phyloP scores from a whole-genome alignment of 2,113 vertebrate species.

The Clarias gariepinus region DNA sequence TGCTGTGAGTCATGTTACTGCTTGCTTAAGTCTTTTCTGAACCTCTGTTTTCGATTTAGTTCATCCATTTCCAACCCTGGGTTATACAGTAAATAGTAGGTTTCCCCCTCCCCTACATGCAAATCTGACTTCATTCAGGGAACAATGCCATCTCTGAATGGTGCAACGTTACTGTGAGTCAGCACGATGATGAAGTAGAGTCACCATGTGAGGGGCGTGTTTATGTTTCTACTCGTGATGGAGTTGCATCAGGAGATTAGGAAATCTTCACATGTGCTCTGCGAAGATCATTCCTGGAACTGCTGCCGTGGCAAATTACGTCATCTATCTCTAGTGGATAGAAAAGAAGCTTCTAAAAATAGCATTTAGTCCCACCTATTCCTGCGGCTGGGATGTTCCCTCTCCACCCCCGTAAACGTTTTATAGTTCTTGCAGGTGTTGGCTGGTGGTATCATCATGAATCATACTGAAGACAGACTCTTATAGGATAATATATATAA shows the following conservation, averaged over 20 bases:
- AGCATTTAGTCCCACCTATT: neutral
- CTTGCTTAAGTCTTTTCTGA: slow-evolving; percentile 56
- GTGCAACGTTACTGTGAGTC: neutral
- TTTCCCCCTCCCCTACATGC: neutral
- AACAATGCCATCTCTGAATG: neutral
- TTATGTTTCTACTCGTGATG: neutral
- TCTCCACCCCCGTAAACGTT: neutral
- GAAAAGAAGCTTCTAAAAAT: neutral
- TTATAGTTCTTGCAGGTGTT: too few relatives aligned
- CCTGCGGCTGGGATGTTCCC: neutral
- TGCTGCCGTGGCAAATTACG: neutral
- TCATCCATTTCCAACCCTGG: neutral
- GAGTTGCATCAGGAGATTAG: slow-evolving; percentile 13
- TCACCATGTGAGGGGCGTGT: neutral
- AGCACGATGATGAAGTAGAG: neutral
- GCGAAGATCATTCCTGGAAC: slow-evolving; percentile 7
- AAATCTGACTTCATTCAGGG: neutral
- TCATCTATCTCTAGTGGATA: neutral
- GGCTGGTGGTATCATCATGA: neutral
- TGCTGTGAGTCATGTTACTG: slow-evolving; percentile 75
- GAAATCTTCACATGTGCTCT: neutral
- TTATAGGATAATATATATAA: too few relatives aligned
- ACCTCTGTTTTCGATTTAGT: slow-evolving; percentile 42
- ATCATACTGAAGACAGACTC: neutral
- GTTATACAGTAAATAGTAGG: neutral